Conservation (phyloP, 1,140 invertebrate species). For the Drosophila bifasciata region DNA sequence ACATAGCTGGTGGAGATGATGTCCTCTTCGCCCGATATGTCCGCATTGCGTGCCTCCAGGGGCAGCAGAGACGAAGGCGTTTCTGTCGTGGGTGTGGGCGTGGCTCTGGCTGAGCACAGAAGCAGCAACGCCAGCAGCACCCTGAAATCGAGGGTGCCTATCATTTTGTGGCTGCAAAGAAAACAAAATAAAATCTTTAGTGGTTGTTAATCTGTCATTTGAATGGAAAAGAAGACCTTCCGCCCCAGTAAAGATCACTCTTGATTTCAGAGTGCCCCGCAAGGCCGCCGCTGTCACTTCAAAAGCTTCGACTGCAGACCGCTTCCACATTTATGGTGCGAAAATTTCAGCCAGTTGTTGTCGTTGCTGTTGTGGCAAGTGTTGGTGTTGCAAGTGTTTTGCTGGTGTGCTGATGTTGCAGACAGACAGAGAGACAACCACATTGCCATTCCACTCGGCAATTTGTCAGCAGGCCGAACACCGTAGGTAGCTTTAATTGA, state of each 20-base stretch:
- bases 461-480: conserved; percentile 41
- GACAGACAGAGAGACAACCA: conserved; percentile 3
- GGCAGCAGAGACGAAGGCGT: conserved; percentile 64
- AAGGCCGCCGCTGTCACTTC: conserved; percentile 48
- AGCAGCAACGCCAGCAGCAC: conserved; percentile 47
- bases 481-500: conserved; percentile 58
- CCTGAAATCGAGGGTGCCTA: conserved; percentile 15
- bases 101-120: conserved; percentile 8
- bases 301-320: conserved; percentile 36
- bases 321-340: conserved; percentile 55
- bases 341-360: conserved; percentile 45
- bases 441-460: conserved; percentile 17
- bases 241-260: conserved; percentile 42
- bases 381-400: background rate
- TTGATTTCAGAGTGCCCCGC: conserved; percentile 41
- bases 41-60: conserved; percentile 64
- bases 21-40: conserved; percentile 68
- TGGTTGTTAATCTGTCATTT: conserved; percentile 5
- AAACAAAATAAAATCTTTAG: background rate
- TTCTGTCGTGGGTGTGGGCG: conserved; percentile 23
- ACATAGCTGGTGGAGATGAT: conserved; percentile 77
- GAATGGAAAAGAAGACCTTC: conserved; percentile 28
- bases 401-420: background rate
- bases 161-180: conserved; percentile 47
- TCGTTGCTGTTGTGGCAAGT: conserved; percentile 18